Conservation (phyloP, 23 tunicate species). For the Styela clava region DNA sequence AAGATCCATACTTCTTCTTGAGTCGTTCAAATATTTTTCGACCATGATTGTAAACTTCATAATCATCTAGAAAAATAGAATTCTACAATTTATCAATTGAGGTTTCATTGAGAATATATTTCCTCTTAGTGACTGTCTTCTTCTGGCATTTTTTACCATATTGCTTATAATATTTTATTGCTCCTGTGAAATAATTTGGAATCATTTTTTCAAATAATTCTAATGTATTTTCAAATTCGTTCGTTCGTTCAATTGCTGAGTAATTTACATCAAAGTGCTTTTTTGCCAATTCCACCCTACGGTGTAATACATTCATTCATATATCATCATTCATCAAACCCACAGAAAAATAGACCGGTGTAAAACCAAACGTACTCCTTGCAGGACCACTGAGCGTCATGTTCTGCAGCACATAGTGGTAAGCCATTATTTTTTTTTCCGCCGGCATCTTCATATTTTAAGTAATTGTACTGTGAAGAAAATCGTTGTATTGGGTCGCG, state of each 20-base stretch:
- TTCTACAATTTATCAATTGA: conserved; percentile 28
- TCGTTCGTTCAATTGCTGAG: conserved; percentile 59
- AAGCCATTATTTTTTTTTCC: conserved; percentile 2
- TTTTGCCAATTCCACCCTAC: conserved; percentile 68
- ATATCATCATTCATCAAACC: conserved; percentile 47
- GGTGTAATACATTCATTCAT: conserved; percentile 36
- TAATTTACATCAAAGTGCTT: conserved; percentile 55
- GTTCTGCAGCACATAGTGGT: conserved; percentile 51
- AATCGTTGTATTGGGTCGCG: conserved; percentile 91
- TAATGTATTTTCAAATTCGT: conserved; percentile 81
- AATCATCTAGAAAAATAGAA: conserved; percentile 42
- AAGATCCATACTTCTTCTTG: conserved; percentile 11
- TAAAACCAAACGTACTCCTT: conserved; percentile 58
- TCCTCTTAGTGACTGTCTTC: conserved; percentile 45
- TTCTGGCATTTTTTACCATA: neutral
- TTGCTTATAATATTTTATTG: conserved; percentile 1
- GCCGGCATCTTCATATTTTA: conserved; percentile 49
- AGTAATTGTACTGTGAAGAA: conserved; percentile 75
- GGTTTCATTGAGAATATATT: conserved; percentile 34
- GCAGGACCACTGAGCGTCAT: conserved; percentile 33
- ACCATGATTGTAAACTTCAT: conserved; percentile 76
- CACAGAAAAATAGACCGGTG: conserved; percentile 85
- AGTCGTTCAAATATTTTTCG: neutral
- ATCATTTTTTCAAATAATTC: conserved; percentile 72
- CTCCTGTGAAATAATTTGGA: conserved; percentile 68